A percentile compares a stretch with the other conserved stretches of the same genome.
Conservation (phyloP, 2,113 vertebrate species). For the Synodontis membranacea region DNA sequence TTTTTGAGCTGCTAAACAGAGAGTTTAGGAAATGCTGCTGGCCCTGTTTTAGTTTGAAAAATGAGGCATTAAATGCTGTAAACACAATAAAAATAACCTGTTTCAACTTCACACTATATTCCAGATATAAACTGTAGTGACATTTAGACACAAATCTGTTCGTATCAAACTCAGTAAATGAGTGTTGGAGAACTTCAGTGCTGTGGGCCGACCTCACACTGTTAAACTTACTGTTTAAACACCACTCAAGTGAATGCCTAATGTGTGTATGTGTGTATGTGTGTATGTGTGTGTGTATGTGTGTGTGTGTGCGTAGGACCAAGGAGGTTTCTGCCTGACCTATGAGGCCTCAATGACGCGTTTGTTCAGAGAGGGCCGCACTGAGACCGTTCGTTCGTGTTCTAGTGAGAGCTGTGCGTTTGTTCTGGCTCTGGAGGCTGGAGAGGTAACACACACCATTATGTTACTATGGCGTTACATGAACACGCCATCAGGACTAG, state of each 20-base stretch:
- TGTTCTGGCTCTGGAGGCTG: conserved; percentile 73
- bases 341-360: conserved; percentile 86
- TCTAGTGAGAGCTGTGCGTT: conserved; percentile 77
- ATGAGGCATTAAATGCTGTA: too few relatives aligned
- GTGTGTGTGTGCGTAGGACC: conserved; percentile 68
- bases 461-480: neutral
- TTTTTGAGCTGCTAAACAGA: too few relatives aligned
- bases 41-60: too few relatives aligned
- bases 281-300: conserved; percentile 3
- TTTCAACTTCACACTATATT: too few relatives aligned
- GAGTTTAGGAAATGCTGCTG: too few relatives aligned
- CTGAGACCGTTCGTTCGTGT: conserved; percentile 83
- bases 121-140: too few relatives aligned
- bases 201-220: neutral
- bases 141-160: too few relatives aligned
- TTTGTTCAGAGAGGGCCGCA: conserved; percentile 83
- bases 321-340: conserved; percentile 80
- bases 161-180: too few relatives aligned
- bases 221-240: neutral
- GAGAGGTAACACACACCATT: conserved; percentile 61
- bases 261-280: neutral
- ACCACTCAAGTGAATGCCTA: neutral
- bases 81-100: too few relatives aligned
- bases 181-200: neutral
- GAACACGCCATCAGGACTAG: neutral